Percentiles rank a stretch among this genome's conserved stretches.
Evolutionary conservation across 2,888 invertebrate genomes (phyloP).

Genomic region (Limenitis camilla): DNA sequence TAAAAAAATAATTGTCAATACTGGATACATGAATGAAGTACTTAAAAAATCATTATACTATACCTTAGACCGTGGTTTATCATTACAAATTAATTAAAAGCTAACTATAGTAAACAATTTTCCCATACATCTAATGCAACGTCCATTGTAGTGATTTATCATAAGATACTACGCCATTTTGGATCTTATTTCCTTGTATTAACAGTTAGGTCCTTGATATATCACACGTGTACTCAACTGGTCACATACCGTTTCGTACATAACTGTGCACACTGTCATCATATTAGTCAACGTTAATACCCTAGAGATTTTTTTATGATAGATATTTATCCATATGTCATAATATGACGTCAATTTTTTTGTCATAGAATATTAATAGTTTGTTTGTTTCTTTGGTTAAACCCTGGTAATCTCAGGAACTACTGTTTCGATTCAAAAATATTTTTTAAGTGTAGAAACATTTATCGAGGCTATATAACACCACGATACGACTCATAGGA

Average conservation of each 20-base stretch:
- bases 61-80: too few species aligned
- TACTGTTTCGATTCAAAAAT: too few species aligned
- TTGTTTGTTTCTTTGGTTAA: too few species aligned
- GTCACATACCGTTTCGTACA: slow-evolving; percentile 24
- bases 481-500: too few species aligned
- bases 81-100: slow-evolving; percentile 1
- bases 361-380: too few species aligned
- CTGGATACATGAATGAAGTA: too few species aligned
- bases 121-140: slow-evolving; percentile 28
- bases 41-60: too few species aligned
- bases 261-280: slow-evolving; percentile 25
- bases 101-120: slow-evolving; percentile 24
- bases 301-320: slow-evolving; percentile 7
- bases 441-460: too few species aligned
- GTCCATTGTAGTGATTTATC: slow-evolving; percentile 13
- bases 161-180: too few species aligned
- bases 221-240: slow-evolving; percentile 18
- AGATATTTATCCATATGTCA: slow-evolving; percentile 1
- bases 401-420: too few species aligned
- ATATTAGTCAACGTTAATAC: slow-evolving; percentile 19
- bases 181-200: neutral
- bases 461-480: too few species aligned
- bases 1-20: too few species aligned
- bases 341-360: neutral
- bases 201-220: neutral